These are phyloP conservation scores for Intellagama lesueurii DNA, from an alignment of 2,797 vertebrate species.

Conservation along the genomic window DNA sequence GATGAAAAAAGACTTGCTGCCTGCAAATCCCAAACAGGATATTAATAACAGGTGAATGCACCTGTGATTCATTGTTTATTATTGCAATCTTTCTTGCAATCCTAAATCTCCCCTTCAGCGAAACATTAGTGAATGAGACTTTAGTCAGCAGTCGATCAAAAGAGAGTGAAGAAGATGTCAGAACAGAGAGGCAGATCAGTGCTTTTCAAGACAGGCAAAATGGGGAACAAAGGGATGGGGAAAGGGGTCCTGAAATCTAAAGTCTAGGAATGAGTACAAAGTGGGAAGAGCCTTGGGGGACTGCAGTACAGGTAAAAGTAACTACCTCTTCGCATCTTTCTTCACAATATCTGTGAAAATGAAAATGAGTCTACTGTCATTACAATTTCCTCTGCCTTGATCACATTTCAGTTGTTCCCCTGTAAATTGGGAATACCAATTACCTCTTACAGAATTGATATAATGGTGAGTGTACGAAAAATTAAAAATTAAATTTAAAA, in stretches of 20 bases:
- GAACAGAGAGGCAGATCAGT: not conserved
- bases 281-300: no score
- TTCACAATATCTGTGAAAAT: not conserved
- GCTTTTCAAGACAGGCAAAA: not conserved
- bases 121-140: not conserved
- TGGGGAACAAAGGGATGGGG: not conserved
- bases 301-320: not conserved
- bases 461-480: no score
- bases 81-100: slow-evolving; percentile 2
- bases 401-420: no score
- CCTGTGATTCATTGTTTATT: slow-evolving; percentile 26
- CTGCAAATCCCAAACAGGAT: slow-evolving; percentile 30
- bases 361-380: not conserved
- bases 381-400: no score
- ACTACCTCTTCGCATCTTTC: not conserved
- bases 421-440: no score
- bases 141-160: not conserved
- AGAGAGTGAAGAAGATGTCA: slow-evolving; percentile 1
- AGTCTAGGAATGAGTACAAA: not conserved
- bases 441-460: no score
- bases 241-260: not conserved
- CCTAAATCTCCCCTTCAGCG: not conserved
- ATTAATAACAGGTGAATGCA: slow-evolving; percentile 41
- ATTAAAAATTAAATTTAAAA: not conserved
- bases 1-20: slow-evolving; percentile 11